phyloP scores from a whole-genome alignment of 2,888 invertebrate genomes.

The Glaucopsyche alexis region DNA sequence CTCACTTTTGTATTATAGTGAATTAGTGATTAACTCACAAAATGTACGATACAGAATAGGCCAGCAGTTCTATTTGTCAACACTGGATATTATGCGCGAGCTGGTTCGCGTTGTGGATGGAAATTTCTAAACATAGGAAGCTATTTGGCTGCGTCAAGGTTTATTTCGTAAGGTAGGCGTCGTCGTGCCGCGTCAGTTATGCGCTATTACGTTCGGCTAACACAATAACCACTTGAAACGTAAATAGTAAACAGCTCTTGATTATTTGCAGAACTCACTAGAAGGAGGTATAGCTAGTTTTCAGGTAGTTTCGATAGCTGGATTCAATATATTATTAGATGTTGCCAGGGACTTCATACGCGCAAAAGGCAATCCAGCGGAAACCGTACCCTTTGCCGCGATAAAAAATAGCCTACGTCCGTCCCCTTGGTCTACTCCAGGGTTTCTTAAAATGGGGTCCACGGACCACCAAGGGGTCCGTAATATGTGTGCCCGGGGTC shows the following conservation, averaged over 20 bases:
- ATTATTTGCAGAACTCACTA: constrained; percentile 11
- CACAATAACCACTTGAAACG: background rate
- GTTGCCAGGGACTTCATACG: too few species aligned
- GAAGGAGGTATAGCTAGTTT: background rate
- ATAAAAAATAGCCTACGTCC: too few species aligned
- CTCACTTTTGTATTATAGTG: too few species aligned
- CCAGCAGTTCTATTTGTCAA: background rate
- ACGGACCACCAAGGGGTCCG: too few species aligned
- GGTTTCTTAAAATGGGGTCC: too few species aligned
- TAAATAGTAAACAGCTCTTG: constrained; percentile 19
- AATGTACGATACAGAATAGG: too few species aligned
- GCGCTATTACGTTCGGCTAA: constrained; percentile 11
- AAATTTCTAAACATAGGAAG: constrained; percentile 27
- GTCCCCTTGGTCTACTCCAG: too few species aligned
- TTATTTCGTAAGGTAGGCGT: constrained; percentile 23
- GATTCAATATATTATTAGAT: too few species aligned
- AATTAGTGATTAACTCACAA: too few species aligned
- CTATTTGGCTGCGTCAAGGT: constrained; percentile 20
- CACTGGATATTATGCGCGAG: background rate
- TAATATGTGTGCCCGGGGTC: too few species aligned
- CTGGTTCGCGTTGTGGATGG: background rate
- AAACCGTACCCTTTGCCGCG: too few species aligned
- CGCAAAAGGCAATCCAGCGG: too few species aligned
- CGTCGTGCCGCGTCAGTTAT: constrained; percentile 26
- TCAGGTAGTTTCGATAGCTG: background rate